Evolutionary conservation across 1,140 invertebrate species (phyloP).

Genomic region (Chlorops oryzae): DNA sequence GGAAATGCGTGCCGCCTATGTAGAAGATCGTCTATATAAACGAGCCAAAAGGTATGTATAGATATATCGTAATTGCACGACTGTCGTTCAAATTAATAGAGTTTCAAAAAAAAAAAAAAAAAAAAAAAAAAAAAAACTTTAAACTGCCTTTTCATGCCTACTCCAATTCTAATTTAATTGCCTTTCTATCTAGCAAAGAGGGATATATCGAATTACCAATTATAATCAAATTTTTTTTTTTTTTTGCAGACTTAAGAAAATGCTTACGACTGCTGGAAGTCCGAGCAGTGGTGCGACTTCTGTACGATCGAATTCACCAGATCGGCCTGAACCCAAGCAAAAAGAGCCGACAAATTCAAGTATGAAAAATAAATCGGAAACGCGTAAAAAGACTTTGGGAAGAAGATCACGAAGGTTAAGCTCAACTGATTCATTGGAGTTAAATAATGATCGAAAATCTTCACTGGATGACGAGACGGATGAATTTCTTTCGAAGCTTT

Average conservation of each 20-base stretch:
- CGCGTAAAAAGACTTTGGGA: conserved; percentile 3
- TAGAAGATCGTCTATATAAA: conserved; percentile 53
- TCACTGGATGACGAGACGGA: conserved; percentile 11
- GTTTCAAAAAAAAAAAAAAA: conserved; percentile 1
- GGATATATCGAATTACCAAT: too few relatives aligned
- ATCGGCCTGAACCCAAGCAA: neutral
- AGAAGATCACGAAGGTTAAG: conserved; percentile 12
- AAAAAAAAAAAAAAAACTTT: neutral
- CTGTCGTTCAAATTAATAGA: neutral
- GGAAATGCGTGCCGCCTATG: conserved; percentile 50
- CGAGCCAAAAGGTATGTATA: conserved; percentile 50
- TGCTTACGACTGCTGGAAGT: conserved; percentile 19
- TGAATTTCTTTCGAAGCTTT: conserved; percentile 45
- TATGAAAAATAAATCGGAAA: neutral
- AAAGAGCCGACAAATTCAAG: conserved; percentile 5
- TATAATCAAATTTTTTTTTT: neutral
- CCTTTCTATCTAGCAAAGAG: too few relatives aligned
- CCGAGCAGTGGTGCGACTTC: neutral
- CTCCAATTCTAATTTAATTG: too few relatives aligned
- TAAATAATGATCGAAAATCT: too few relatives aligned
- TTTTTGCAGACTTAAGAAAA: conserved; percentile 34
- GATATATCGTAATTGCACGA: too few relatives aligned
- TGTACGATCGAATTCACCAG: neutral
- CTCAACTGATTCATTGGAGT: conserved; percentile 6
- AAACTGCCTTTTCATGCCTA: too few relatives aligned